Base-by-base conservation (phyloP, 2,888 invertebrate genomes). In the Cantharis flavilabris region DNA sequence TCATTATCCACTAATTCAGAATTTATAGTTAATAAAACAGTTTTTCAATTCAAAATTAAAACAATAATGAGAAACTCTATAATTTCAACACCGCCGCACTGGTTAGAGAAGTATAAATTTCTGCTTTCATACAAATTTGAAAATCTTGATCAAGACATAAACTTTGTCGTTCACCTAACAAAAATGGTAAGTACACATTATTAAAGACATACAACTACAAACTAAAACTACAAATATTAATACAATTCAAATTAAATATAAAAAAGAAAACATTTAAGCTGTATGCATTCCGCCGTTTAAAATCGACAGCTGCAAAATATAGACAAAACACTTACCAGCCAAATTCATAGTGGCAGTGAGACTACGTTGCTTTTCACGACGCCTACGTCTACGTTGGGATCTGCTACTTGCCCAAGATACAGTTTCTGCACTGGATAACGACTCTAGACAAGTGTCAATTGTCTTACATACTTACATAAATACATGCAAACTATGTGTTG, bases 341-440 rank as follows among this genome's bases (percentile, higher is more conserved):
- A 84, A 84, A 77, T 72, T 72, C n/a, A 78, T 70, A 9, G 85
- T 83, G 62, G 89, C 89, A 65, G 89, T 89, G 75, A 85, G 83
- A 83, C 89, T 89, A 83, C 85, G 84, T 76, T 84, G 86, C 80
- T 85, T 85, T 75, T 84, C 84, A 69, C 83, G 82, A 78, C 85
- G 84, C 62, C 83, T 84, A 79, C 89, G 86, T 82, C 90, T 85
- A 75, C 88, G 85, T 77, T 85, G 85, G 65, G 78, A 86, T 83
- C 85, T 86, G 85, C 86, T 90, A 88, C 89, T 89, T 88, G 89
- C 90, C 90, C 89, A 91, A 89, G 90, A 88, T 82, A 86, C 88
- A 80, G 90, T 89, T 89, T 91, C 92, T 89, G 91, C 90, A 86
- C 92, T 91, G 86, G 91, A 91, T 84, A 91, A 89, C 83, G 91